Percentiles rank a stretch among this genome's conserved stretches.
phyloP scores from a whole-genome alignment of 2,113 vertebrate genomes.

The Dissostichus mawsoni region DNA sequence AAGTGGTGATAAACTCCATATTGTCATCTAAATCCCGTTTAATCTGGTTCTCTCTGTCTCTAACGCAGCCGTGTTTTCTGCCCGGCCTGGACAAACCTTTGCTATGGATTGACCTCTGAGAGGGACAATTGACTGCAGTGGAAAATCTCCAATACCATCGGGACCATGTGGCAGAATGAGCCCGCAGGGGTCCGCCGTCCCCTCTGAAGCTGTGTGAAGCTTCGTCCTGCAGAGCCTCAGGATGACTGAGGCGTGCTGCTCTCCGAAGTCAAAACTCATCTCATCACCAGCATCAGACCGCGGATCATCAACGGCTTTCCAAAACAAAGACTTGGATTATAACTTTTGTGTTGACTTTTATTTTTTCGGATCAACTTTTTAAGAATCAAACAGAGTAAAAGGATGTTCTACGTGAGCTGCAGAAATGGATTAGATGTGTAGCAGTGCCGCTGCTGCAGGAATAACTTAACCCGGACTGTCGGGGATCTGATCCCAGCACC shows the following conservation, averaged over 20 bases:
- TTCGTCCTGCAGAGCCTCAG: background rate
- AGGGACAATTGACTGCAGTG: constrained; percentile 32
- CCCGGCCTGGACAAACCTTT: constrained; percentile 31
- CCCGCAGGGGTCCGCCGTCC: background rate
- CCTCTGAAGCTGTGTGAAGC: constrained; percentile 19
- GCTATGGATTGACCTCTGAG: constrained; percentile 50
- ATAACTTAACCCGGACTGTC: constrained; percentile 69
- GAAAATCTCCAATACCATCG: constrained; percentile 13
- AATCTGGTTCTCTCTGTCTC: constrained; percentile 20
- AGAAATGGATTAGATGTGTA: constrained; percentile 71
- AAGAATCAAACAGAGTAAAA: constrained; percentile 3
- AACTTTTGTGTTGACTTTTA: constrained; percentile 10
- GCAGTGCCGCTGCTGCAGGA: constrained; percentile 67
- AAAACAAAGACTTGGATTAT: constrained; percentile 60
- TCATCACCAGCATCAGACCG: constrained; percentile 27
- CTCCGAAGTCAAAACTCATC: background rate
- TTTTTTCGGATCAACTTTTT: background rate
- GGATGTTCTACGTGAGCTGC: constrained; percentile 42
- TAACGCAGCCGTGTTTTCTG: constrained; percentile 44
- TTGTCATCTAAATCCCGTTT: constrained; percentile 1
- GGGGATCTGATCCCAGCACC: constrained; percentile 39
- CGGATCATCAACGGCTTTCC: constrained; percentile 35
- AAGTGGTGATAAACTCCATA: background rate
- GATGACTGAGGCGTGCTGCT: constrained; percentile 35
- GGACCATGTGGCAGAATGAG: constrained; percentile 36